These are phyloP conservation scores for Lysiphlebus fabarum DNA, from an alignment of 1,140 invertebrate species.

Conservation along the genomic window DNA sequence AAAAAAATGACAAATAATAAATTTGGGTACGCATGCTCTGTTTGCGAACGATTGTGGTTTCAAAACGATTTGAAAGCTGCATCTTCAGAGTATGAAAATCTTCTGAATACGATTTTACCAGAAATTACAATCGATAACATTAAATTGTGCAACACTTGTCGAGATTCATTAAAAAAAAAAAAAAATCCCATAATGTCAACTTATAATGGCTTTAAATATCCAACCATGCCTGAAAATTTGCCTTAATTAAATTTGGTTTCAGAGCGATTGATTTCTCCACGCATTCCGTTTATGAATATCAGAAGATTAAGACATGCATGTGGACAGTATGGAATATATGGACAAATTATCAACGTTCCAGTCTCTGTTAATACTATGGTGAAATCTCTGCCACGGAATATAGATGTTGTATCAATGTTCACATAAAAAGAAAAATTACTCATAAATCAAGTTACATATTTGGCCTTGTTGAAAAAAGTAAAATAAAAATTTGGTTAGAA, in stretches of 20 bases:
- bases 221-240: slow-evolving; percentile 21
- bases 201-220: slow-evolving; percentile 33
- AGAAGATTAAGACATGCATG: slow-evolving; percentile 39
- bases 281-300: slow-evolving; percentile 38
- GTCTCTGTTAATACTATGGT: slow-evolving; percentile 40
- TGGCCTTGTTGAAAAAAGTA: slow-evolving; percentile 23
- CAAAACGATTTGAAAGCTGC: no score
- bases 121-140: slow-evolving; percentile 23
- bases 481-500: slow-evolving; percentile 26
- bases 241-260: slow-evolving; percentile 38
- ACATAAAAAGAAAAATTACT: slow-evolving; percentile 34
- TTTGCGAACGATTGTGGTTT: no score
- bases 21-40: no score
- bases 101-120: no score
- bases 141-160: slow-evolving; percentile 27
- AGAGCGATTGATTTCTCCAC: slow-evolving; percentile 42
- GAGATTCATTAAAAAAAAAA: slow-evolving; percentile 25
- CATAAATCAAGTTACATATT: slow-evolving; percentile 31
- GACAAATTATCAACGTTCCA: slow-evolving; percentile 47
- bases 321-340: slow-evolving; percentile 39
- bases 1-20: no score
- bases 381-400: slow-evolving; percentile 38
- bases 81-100: no score
- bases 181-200: slow-evolving; percentile 23
- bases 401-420: slow-evolving; percentile 38